Base-by-base conservation (phyloP, 2,797 vertebrate species). In the Falco naumanni region DNA sequence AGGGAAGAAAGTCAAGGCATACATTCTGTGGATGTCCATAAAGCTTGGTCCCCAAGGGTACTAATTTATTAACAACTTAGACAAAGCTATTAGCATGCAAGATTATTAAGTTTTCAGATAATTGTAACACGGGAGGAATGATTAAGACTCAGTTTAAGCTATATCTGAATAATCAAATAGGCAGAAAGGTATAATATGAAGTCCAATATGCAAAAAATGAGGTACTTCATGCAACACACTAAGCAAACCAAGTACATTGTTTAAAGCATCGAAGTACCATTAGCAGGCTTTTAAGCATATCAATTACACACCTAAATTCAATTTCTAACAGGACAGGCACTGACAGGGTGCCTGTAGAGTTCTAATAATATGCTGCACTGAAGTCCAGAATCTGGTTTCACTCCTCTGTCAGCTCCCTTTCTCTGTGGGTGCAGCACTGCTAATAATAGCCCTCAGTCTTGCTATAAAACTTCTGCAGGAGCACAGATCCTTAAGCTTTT, bases 351-450 rank as follows among this genome's bases (percentile, higher is more conserved):
- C 71, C 79, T 41, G 89, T 2, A 88, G 60, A 68, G 41, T 41
- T 91, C 51, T 84, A 90, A 81, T 78, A 96, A 68, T 20, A 83
- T 2, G 43, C 21, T 93, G 54, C 69, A 72, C 61, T 84, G 0
- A 92, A 94, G 45, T 68, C 43, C 69, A 94, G 92, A 96, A 84
- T 85, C 89, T 89, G 69, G 65, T 95, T 96, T 95, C 92, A 69
- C 65, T 94, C 50, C 61, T 85, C 71, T 51, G 79, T 92, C 87
- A 91, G 76, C 83, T 92, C 54, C 82, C 91, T 86, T 93, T 90
- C 87, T 90, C 50, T 2, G 1, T 0, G 4, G 37, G 17, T 61
- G 47, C 65, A 88, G 69, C 59, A 33, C 39, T 86, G 79, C 37
- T 81, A 86, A 81, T 81, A 91, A 84, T 13, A 93, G 65, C 72